Evolutionary conservation across 2,888 invertebrate genomes (phyloP).

Genomic region (Aproaerema taeniolella): DNA sequence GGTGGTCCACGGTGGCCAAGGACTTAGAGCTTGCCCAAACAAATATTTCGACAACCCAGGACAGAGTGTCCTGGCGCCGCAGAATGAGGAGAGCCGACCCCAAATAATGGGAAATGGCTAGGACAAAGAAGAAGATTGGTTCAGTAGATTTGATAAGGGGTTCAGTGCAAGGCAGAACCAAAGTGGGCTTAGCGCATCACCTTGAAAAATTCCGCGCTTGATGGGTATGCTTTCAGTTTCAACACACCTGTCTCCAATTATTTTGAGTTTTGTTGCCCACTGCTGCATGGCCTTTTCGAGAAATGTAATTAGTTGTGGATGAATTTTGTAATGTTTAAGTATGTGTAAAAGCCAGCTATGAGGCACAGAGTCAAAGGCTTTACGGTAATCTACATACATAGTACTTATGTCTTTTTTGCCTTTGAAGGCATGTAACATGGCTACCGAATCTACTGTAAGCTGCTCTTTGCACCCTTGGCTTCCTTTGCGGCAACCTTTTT

Average conservation of each 20-base stretch:
- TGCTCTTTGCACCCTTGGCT: conserved; percentile 4
- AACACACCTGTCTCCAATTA: background rate
- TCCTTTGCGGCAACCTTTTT: conserved; percentile 9
- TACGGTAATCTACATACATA: conserved; percentile 24
- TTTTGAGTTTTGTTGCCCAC: conserved; percentile 16
- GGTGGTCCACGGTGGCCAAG: too few species aligned
- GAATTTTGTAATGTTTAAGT: conserved; percentile 20
- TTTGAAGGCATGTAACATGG: conserved; percentile 11
- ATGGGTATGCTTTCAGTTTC: conserved; percentile 16
- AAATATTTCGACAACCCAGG: too few species aligned
- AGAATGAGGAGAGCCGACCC: too few species aligned
- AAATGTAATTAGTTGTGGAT: conserved; percentile 15
- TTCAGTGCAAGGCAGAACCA: conserved; percentile 15
- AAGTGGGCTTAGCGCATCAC: conserved; percentile 19
- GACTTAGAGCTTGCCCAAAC: too few species aligned
- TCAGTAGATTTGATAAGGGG: conserved; percentile 2
- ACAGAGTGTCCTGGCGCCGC: too few species aligned
- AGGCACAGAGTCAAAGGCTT: conserved; percentile 25
- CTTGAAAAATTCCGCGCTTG: conserved; percentile 22
- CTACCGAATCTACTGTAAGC: conserved; percentile 12
- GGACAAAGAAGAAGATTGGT: too few species aligned
- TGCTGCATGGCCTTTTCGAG: conserved; percentile 11
- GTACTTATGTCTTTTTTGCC: conserved; percentile 16
- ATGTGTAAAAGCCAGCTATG: conserved; percentile 23
- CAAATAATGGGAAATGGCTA: too few species aligned